Base-by-base conservation (phyloP, 2,888 invertebrate species). In the Pollenia amentaria region DNA sequence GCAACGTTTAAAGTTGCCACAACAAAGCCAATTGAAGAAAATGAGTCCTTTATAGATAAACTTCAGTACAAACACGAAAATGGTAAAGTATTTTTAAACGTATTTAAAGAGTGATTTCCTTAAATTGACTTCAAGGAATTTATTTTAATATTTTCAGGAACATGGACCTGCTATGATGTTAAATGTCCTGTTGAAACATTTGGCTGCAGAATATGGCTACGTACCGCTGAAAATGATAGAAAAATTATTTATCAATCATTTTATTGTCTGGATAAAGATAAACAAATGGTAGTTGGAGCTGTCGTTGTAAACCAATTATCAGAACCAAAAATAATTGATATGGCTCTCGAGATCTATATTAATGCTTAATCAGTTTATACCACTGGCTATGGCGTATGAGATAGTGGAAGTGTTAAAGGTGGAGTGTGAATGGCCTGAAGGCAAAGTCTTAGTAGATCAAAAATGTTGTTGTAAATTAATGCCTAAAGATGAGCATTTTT, bases 151-250 rank as follows among this genome's bases (percentile, higher is more conserved):
- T 18, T 11, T 16, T 3, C 3, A 85, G 85, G 29, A n/a, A 57
- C n/a, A 46, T 85, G 85, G 85, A 60, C 51, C 65, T 85, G 85
- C 46, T 81, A 81, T 9, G 51, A 65, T 67, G 9, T 81, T 12
- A 10, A 81, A 46, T 85, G 81, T 21, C 85, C 81, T 1, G 12
- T n/a, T 0, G n/a, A 69, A 0, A 81, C 85, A 18, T 80, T 60
- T 60, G 80, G 85, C 42, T 85, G 85, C n/a, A 76, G 67, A 60
- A 51, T 85, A n/a, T 3, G n/a, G 1, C 11, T 64, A 11, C 40
- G 29, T 18, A 77, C 21, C 1, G 14, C 46, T 16, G 10, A 11
- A 10, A 10, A 38, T 0, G 65, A 81, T 29, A 53, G 4, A 3
- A 77, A 65, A 40, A 6, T 60, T 0, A 16, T 85, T 65, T 18